Evolutionary conservation across 2,888 invertebrate species (phyloP).

Genomic region (Tenthredo livida): DNA sequence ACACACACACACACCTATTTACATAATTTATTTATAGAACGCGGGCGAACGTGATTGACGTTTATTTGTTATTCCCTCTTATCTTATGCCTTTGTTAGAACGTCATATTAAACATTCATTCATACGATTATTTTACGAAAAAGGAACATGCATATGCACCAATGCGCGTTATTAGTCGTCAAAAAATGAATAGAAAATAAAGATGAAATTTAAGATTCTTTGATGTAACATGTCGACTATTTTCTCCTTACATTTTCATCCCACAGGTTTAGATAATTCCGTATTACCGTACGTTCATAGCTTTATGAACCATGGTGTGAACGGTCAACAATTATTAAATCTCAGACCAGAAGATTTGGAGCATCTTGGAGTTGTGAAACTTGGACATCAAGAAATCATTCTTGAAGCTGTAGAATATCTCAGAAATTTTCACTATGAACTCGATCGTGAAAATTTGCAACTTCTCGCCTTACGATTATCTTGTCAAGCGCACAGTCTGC

Average conservation of each 20-base stretch:
- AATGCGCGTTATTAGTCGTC: not conserved
- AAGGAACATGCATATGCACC: not conserved
- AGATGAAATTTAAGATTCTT: not conserved
- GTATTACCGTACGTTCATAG: conserved; percentile 90
- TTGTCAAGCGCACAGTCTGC: conserved; percentile 89
- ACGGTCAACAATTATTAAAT: conserved; percentile 90
- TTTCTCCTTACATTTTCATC: not conserved
- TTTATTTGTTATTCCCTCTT: not conserved
- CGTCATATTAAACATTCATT: not conserved
- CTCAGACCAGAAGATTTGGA: conserved; percentile 94
- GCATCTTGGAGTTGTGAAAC: conserved; percentile 89
- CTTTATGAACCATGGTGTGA: conserved; percentile 90
- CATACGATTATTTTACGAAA: not conserved
- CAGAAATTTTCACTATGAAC: conserved; percentile 93
- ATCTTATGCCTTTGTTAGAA: conserved; percentile 15
- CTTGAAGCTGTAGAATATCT: conserved; percentile 95
- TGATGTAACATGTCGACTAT: not conserved
- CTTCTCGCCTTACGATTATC: conserved; percentile 91
- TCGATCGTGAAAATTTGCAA: conserved; percentile 95
- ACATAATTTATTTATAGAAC: not conserved
- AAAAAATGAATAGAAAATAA: not conserved
- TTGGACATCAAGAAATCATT: conserved; percentile 96
- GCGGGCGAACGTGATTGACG: not conserved
- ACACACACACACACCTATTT: not conserved
- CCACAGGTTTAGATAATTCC: conserved; percentile 82